Evolutionary conservation across 1,140 invertebrate genomes (phyloP), one percentile per base, ranked within the genome.

Genomic region (Zaprionus inermis): DNA sequence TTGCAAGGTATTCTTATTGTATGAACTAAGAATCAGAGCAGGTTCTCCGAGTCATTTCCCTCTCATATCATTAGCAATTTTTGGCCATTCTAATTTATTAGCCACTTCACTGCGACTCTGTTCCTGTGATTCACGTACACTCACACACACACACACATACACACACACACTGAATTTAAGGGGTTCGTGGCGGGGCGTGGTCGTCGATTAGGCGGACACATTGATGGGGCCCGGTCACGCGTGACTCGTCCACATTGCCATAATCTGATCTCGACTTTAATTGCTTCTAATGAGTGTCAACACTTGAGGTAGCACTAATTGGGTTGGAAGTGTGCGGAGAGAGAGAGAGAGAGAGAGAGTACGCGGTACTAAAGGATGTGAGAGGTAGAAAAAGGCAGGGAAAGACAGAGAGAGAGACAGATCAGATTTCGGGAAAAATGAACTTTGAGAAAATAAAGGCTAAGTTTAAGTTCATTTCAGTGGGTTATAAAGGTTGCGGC

Each of bases 281-380:
- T 86, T 85, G 80, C 77, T 67, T 81, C 76, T 83, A 86, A 86
- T 86, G 83, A 86, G 72, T 88, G 83, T 86, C 83, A 86, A 83
- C 83, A 68, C 44, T 49, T 49, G 44, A 49, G 44, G 44, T 22
- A 49, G 44, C 44, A 20, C 79, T 86, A 86, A 86, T 86, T 86
- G 83, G 44, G 44, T 5, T 20, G 44, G 3, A 49, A 44, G 38
- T 3, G n/a, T 0, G 38, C 10, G 44, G 44, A 49, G 10, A 11
- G 16, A 49, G 16, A 20, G 18, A 49, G 16, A 11, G 18, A 49
- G 44, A 5, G 18, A 22, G 44, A 49, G 5, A 20, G n/a, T n/a
- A n/a, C n/a, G 41, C 41, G 36, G 16, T 46, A n/a, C 4, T 2
- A 16, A 44, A n/a, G n/a, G 38, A 38, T 38, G 36, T 2, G 36